phyloP scores from a whole-genome alignment of 2,113 vertebrate genomes.

The Archocentrus centrarchus region DNA sequence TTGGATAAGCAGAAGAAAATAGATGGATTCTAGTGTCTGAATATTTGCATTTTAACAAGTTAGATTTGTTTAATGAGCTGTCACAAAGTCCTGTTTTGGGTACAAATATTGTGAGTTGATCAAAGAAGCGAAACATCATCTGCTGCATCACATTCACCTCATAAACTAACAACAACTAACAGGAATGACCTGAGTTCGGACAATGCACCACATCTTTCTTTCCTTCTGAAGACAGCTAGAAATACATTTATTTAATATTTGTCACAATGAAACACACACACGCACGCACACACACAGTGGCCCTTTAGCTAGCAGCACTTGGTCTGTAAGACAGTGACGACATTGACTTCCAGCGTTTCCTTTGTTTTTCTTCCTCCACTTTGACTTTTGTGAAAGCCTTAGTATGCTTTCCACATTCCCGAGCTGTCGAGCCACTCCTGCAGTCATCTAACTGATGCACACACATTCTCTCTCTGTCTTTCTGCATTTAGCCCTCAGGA shows the following conservation, averaged over 20 bases:
- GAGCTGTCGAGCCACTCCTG: constrained; percentile 28
- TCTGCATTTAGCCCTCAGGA: constrained; percentile 59
- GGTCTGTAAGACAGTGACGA: constrained; percentile 55
- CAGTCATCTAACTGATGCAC: constrained; percentile 39
- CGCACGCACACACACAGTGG: not conserved
- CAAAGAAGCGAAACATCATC: too few relatives aligned
- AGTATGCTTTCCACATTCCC: constrained; percentile 56
- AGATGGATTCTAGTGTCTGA: too few relatives aligned
- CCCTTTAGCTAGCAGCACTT: constrained; percentile 26
- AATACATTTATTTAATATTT: not conserved
- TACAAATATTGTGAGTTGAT: too few relatives aligned
- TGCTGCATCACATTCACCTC: not conserved
- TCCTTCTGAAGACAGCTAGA: not conserved
- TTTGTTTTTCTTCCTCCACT: constrained; percentile 30
- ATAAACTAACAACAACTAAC: not conserved
- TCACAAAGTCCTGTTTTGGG: too few relatives aligned
- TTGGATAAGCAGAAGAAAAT: too few relatives aligned
- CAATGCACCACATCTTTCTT: not conserved
- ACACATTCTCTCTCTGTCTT: constrained; percentile 33
- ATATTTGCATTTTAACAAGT: not conserved
- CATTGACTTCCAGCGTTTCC: not conserved
- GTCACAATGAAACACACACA: not conserved
- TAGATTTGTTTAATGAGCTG: not conserved
- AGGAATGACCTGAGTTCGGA: not conserved
- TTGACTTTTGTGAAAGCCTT: constrained; percentile 45